These are phyloP conservation scores for Mustela nigripes DNA, from an alignment of 2,113 vertebrate species.

Conservation along the genomic window DNA sequence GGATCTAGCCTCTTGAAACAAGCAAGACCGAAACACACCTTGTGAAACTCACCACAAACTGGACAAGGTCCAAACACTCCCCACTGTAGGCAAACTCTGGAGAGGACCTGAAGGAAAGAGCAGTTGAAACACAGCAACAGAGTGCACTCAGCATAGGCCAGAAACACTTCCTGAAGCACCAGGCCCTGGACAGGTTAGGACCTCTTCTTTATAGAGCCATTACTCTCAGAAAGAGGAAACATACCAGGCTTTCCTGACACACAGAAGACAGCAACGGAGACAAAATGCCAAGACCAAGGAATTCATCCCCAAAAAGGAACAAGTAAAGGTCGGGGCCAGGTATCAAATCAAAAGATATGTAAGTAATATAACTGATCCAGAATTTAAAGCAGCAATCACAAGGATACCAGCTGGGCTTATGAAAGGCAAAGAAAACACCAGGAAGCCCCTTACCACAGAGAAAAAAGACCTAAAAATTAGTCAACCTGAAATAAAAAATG, in stretches of 20 bases:
- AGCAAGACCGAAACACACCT: background rate
- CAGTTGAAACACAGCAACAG: background rate
- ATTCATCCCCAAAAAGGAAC: background rate
- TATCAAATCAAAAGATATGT: background rate
- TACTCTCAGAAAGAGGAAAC: background rate
- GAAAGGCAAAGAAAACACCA: background rate
- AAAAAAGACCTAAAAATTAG: background rate
- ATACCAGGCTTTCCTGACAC: background rate
- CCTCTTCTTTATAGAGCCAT: background rate
- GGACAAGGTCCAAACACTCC: background rate
- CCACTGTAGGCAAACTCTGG: background rate
- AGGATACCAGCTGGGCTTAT: background rate
- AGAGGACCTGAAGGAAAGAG: background rate
- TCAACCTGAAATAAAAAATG: too few relatives aligned
- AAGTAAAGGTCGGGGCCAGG: background rate
- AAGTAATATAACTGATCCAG: background rate
- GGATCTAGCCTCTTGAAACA: background rate
- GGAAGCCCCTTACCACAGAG: background rate
- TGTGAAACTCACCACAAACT: background rate
- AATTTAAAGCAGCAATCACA: background rate
- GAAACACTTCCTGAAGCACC: background rate
- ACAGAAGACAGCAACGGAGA: background rate
- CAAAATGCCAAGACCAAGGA: background rate
- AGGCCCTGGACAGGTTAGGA: background rate
- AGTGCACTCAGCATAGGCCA: background rate